Conservation (phyloP, 2,888 invertebrate genomes). For the Artemia sp. region DNA sequence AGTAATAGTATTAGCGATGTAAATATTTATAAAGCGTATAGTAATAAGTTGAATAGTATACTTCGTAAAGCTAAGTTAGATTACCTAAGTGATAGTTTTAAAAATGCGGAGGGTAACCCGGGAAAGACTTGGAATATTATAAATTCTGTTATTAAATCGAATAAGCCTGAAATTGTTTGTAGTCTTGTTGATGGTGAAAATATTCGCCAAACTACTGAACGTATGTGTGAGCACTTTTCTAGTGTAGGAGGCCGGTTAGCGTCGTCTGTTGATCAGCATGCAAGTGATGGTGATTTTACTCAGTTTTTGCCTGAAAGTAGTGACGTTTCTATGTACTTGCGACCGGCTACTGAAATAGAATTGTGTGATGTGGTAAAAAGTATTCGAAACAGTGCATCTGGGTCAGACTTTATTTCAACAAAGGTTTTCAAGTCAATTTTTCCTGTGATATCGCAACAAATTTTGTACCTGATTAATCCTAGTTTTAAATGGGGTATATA, state of each 20-base stretch:
- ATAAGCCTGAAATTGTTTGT: too few species aligned
- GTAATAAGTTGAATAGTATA: too few species aligned
- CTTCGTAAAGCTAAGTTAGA: too few species aligned
- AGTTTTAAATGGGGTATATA: too few species aligned
- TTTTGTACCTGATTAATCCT: too few species aligned
- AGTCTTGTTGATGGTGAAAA: constrained; percentile 5
- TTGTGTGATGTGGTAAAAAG: not conserved
- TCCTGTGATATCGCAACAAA: not conserved
- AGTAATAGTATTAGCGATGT: too few species aligned
- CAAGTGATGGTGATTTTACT: constrained; percentile 9
- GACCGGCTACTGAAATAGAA: not conserved
- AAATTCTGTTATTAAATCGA: too few species aligned
- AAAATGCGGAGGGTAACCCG: too few species aligned
- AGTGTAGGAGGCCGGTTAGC: constrained; percentile 3
- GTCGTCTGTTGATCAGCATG: not conserved
- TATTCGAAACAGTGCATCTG: not conserved
- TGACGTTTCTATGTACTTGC: not conserved
- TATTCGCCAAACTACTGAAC: constrained; percentile 3
- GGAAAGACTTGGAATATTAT: too few species aligned
- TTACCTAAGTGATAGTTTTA: too few species aligned
- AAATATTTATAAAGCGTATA: too few species aligned
- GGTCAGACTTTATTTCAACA: constrained; percentile 8
- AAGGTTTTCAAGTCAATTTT: not conserved
- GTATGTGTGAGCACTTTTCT: not conserved
- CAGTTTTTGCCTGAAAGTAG: constrained; percentile 3